A percentile compares a stretch with the other conserved stretches of the same genome.
Evolutionary conservation across 2,113 vertebrate species (phyloP).

Genomic region (Anguilla japonica): DNA sequence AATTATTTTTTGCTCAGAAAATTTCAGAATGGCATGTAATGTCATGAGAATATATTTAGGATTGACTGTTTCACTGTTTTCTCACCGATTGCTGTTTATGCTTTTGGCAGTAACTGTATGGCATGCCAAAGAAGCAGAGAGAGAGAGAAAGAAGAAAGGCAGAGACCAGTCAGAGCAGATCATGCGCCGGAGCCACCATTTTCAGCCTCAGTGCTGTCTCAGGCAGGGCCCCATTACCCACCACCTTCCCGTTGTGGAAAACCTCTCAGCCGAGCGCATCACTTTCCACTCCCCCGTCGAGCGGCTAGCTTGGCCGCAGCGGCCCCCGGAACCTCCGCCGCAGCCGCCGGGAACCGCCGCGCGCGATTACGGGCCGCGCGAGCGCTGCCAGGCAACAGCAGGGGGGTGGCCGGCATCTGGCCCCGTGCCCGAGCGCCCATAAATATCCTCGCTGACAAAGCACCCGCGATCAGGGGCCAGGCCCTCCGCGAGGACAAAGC

Average conservation of each 20-base stretch:
- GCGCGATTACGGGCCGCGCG: background rate
- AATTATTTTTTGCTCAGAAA: no score
- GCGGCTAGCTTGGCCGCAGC: background rate
- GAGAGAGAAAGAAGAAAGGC: conserved; percentile 9
- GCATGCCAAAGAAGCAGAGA: no score
- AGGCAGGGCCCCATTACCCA: background rate
- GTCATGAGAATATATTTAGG: no score
- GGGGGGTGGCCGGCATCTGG: conserved; percentile 53
- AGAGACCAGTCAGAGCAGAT: background rate
- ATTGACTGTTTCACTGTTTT: no score
- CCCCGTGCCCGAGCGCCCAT: conserved; percentile 50
- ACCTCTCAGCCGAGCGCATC: background rate
- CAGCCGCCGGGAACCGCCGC: background rate
- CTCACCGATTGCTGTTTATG: no score
- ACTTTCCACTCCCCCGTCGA: background rate
- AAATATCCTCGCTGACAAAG: conserved; percentile 63
- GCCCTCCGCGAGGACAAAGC: conserved; percentile 43
- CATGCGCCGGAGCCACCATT: background rate
- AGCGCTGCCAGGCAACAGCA: background rate
- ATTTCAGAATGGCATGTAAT: no score
- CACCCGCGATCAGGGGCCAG: conserved; percentile 2
- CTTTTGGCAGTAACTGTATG: no score
- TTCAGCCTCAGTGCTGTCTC: background rate
- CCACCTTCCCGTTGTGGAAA: background rate
- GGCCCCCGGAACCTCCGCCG: background rate